phyloP scores from a whole-genome alignment of 2,797 vertebrate species.

The Dallia pectoralis region DNA sequence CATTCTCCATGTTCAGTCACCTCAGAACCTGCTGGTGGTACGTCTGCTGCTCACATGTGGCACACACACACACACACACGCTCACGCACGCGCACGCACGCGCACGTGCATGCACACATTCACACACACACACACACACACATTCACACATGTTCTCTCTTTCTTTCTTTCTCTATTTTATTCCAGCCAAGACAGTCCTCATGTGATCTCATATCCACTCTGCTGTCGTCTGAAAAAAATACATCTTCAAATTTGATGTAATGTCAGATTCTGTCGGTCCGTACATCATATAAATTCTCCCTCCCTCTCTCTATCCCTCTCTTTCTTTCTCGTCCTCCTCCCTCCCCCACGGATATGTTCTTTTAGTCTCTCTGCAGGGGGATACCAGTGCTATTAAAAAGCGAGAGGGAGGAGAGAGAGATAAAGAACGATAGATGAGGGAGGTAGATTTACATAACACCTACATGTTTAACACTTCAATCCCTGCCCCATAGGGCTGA shows the following conservation, averaged over 20 bases:
- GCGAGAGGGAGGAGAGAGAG: not conserved
- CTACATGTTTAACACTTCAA: not conserved
- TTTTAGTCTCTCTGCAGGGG: not conserved
- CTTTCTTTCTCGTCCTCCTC: not conserved
- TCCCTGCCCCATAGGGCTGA: not conserved
- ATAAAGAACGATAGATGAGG: not conserved
- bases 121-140: slow-evolving; percentile 10
- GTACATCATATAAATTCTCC: not conserved
- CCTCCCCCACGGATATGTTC: not conserved
- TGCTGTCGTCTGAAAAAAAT: not conserved
- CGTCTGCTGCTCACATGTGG: slow-evolving; percentile 4
- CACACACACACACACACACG: not conserved
- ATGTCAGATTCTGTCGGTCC: slow-evolving; percentile 1
- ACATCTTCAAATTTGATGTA: not conserved
- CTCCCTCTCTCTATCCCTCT: not conserved
- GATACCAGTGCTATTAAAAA: not conserved
- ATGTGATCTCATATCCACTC: not conserved
- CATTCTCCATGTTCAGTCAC: not conserved
- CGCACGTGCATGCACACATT: not conserved
- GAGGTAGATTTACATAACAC: not conserved
- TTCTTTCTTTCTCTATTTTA: not conserved
- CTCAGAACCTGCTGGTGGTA: slow-evolving; percentile 19
- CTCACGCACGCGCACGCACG: not conserved
- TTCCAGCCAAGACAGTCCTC: not conserved
- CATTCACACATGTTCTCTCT: slow-evolving; percentile 12